Conservation (phyloP, 2,888 invertebrate species). For the Cheilosia urbana region DNA sequence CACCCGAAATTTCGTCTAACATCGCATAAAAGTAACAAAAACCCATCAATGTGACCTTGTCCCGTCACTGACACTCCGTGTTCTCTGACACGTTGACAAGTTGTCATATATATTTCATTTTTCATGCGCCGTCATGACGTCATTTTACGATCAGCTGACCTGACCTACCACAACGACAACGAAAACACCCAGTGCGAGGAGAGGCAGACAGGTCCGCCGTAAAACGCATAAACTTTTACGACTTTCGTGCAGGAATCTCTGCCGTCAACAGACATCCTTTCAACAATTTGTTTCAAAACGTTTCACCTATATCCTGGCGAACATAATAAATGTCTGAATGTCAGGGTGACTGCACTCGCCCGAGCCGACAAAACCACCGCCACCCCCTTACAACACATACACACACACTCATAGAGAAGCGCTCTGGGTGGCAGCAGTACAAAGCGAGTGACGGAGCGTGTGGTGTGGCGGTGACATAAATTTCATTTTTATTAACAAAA, state of each 20-base stretch:
- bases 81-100: constrained; percentile 63
- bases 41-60: constrained; percentile 66
- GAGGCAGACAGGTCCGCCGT: constrained; percentile 24
- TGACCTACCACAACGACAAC: constrained; percentile 51
- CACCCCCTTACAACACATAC: neutral
- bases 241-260: constrained; percentile 79
- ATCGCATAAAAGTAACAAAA: constrained; percentile 40
- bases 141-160: constrained; percentile 72
- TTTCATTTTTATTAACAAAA: constrained; percentile 79
- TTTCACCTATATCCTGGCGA: constrained; percentile 75
- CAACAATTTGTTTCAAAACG: constrained; percentile 73
- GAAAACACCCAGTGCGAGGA: constrained; percentile 8
- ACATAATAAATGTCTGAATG: constrained; percentile 75
- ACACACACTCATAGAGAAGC: constrained; percentile 8
- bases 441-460: constrained; percentile 60
- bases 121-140: constrained; percentile 53
- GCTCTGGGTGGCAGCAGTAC: constrained; percentile 31
- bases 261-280: constrained; percentile 69
- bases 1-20: constrained; percentile 1
- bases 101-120: constrained; percentile 59
- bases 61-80: constrained; percentile 59
- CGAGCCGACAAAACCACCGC: constrained; percentile 27
- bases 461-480: constrained; percentile 77
- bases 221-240: constrained; percentile 83
- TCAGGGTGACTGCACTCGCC: constrained; percentile 68